phyloP scores from a whole-genome alignment of 2,113 vertebrate species.

The Rana temporaria region DNA sequence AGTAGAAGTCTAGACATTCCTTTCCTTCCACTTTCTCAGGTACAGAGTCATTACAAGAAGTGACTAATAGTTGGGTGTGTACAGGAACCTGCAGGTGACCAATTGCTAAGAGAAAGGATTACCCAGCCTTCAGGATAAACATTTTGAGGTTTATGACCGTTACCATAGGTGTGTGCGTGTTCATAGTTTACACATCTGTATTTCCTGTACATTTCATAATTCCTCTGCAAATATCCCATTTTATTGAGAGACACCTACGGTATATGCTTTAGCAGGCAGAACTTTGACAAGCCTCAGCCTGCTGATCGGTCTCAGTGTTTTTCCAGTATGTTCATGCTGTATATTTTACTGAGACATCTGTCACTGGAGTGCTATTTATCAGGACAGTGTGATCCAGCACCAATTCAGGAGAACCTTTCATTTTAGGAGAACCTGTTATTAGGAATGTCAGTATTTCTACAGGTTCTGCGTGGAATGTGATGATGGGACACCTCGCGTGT shows the following conservation, averaged over 20 bases:
- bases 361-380: constrained; percentile 2
- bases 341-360: constrained; percentile 3
- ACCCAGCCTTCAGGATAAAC: constrained; percentile 34
- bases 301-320: neutral
- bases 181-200: constrained; percentile 18
- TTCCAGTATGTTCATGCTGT: neutral
- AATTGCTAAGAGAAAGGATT: neutral
- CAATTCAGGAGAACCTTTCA: neutral
- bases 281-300: constrained; percentile 13
- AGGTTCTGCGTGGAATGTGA: neutral
- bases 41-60: constrained; percentile 12
- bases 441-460: neutral
- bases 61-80: too few species aligned
- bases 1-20: constrained; percentile 17
- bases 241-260: neutral
- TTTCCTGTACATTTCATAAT: constrained; percentile 62
- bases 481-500: neutral
- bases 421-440: neutral
- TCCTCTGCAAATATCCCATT: constrained; percentile 56
- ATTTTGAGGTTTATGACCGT: constrained; percentile 33
- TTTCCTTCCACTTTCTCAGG: neutral
- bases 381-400: constrained; percentile 22
- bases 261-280: neutral
- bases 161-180: constrained; percentile 38
- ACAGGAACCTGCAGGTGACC: constrained; percentile 7